Evolutionary conservation across 2,113 vertebrate genomes (phyloP), one percentile per base, ranked within the genome.

Genomic region (Carassius auratus): DNA sequence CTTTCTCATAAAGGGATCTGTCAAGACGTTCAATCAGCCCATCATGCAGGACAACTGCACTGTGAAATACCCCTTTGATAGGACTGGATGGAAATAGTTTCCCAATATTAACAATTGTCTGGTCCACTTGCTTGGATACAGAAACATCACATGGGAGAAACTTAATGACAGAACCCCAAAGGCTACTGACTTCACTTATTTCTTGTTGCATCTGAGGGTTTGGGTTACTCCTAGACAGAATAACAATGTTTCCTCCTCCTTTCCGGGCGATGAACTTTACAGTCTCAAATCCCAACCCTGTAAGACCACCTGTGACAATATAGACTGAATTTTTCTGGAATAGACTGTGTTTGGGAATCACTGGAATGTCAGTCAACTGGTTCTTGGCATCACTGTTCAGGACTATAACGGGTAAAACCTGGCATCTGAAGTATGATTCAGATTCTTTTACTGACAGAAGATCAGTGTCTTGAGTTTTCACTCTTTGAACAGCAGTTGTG

Each of bases 211-310:
- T 92, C 36, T 96, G 91, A 30, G 76, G 9, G 10, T 86, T 91
- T 26, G 95, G 95, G 4, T 73, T 89, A 75, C 90, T 94, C 82
- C 95, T 92, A 78, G 96, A 97, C 13, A 97, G 89, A 84, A 96
- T 94, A 3, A 93, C 94, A 86, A 97, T 83, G 9, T 86, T 83
- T 0, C 91, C 91, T 10, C 96, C 96, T 17, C 96, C 96, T 30
- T 94, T 95, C 80, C 94, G 68, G 0, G 93, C 95, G 88, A 97
- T 96, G 88, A 97, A 98, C 89, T 93, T 96, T 83, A 97, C 95
- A 0, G 96, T 97, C 93, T 97, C 96, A 91, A 96, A 95, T 52
- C 96, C 96, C 88, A 98, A 92, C 1, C 96, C 96, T 61, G 96
- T 95, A 12, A 97, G 94, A 4, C 96, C 96, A 23, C 96, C 96